Base-by-base conservation (phyloP, 1,140 invertebrate species). In the Pachypeltis micranthus region DNA sequence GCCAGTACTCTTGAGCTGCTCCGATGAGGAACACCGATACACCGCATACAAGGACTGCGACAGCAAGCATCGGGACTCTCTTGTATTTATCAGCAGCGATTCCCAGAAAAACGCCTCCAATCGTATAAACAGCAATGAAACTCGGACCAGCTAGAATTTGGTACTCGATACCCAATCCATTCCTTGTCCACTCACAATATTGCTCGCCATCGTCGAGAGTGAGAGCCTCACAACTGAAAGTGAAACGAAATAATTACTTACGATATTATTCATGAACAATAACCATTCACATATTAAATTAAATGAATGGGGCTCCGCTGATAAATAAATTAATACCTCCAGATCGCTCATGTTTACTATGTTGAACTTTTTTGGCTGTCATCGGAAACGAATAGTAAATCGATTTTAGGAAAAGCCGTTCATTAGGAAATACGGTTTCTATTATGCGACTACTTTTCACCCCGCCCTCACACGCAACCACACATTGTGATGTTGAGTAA, bases 131-230 rank as follows among this genome's bases (percentile, higher is more conserved):
- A 10, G 90, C 84, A 68, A 95, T 93, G 74, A 94, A 95, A 66
- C 87, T 86, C 0, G 93, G 93, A 0, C 93, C 93, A 0, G 92
- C 92, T 34, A 96, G 74, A 66, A 95, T 84, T 77, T 95, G 92
- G 75, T 95, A 95, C 69, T 93, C 88, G 28, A 93, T 77, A 1
- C 93, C 93, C 44, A 93, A 78, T 0, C 93, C 93, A 73, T 92
- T 93, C 78, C 93, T 93, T 71, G 89, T 86, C 90, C 91, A 95
- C 70, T 91, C 86, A 73, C 93, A 96, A 69, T 87, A 87, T 1
- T 72, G 66, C 0, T 83, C 84, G 0, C 85, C 86, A 70, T 90
- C 88, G 16, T 85, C 69, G 14, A 66, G 54, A 47, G 79, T 79
- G 26, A 85, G 74, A 0, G 79, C 76, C 51, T 78, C 72, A 73